Base-by-base conservation (phyloP, 2,888 invertebrate genomes). In the Dryobotodes eremita region DNA sequence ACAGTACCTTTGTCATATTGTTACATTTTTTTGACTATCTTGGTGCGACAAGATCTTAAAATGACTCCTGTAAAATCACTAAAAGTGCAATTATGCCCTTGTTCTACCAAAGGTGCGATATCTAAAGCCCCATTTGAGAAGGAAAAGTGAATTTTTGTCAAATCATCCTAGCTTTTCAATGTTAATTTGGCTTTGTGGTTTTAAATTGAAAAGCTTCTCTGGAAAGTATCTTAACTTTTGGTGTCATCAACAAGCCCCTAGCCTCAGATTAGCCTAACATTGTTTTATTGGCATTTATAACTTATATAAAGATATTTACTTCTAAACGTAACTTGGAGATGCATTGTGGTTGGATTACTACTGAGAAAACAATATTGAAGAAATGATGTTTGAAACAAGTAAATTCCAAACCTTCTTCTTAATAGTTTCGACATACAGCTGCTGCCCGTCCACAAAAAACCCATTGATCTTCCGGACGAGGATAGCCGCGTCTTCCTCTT, bases 401-500 rank as follows among this genome's bases (percentile, higher is more conserved):
- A 17, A 31, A 36, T n/a, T 71, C 8, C n/a, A 11, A 20, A 92
- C 92, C 88, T 89, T 91, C 69, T 91, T 90, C 57, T 89, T 84
- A n/a, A 89, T 57, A 68, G 91, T 77, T 77, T 92, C 90, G 26
- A 94, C 92, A 75, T 85, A 88, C 7, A 93, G 74, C 65, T 90
- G 90, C n/a, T 85, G 78, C 1, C 92, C 93, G 0, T 88, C 87
- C 3, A 91, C 3, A 55, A 77, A 85, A 8, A 90, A 31, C 0
- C 94, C 93, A 61, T 93, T 91, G 6, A 94, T 83, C 55, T 91
- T 91, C 7, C 90, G 80, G 48, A 88, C 85, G 1, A 94, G 77
- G 0, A 91, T 86, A 23, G 90, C 91, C 0, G 91, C 93, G 42
- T 94, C 93, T 42, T 89, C 90, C 1, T 92, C 92, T 20, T 90